These are phyloP conservation scores for Margaritifera margaritifera DNA, from an alignment of 2,888 invertebrate genomes.

Conservation along the genomic window DNA sequence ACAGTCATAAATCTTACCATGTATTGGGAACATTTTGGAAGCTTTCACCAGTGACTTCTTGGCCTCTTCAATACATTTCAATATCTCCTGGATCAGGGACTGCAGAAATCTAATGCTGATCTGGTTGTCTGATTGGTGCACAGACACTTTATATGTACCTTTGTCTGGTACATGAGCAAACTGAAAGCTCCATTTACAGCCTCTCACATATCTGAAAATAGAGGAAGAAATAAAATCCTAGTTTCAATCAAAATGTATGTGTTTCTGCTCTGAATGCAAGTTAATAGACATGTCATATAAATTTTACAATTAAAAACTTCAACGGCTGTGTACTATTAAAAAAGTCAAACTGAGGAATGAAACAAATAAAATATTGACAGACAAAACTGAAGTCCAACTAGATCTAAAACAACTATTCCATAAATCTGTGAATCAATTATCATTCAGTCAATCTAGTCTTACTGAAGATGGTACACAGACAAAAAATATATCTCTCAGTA, in stretches of 20 bases:
- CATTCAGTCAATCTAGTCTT: no score
- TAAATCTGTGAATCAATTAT: no score
- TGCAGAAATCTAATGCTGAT: conserved; percentile 19
- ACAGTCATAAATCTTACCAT: conserved; percentile 63
- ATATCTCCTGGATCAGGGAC: conserved; percentile 61
- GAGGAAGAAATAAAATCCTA: not conserved
- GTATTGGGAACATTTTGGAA: conserved; percentile 72
- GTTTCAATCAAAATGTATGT: not conserved
- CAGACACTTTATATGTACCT: conserved; percentile 5
- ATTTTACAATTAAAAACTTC: no score
- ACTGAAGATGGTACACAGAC: no score
- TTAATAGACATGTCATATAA: no score
- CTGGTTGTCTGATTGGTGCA: not conserved
- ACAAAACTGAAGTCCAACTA: no score
- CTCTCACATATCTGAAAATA: conserved; percentile 19
- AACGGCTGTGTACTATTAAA: no score
- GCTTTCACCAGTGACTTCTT: conserved; percentile 72
- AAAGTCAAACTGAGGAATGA: no score
- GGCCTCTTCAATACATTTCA: conserved; percentile 65
- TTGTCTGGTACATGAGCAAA: conserved; percentile 1
- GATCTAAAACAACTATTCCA: no score
- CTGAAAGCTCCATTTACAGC: conserved; percentile 1
- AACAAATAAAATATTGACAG: no score
- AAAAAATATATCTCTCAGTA: no score
- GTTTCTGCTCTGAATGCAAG: no score